Evolutionary conservation across 2,113 vertebrate species (phyloP).

Genomic region (Alexandromys fortis): DNA sequence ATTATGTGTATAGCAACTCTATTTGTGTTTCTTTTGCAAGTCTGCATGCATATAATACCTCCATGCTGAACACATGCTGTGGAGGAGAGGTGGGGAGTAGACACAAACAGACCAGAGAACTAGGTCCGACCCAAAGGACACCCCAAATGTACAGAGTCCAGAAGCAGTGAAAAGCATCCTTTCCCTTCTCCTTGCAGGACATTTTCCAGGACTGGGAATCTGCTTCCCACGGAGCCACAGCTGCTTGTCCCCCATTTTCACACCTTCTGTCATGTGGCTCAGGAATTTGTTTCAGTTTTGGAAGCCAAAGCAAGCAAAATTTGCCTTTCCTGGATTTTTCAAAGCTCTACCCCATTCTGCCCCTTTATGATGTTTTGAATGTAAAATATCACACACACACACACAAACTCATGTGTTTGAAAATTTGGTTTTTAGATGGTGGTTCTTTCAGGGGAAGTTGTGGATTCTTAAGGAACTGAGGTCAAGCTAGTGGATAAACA

Average conservation of each 20-base stretch:
- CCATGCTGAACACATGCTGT: rapidly evolving
- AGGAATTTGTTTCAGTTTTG: background rate
- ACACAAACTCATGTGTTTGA: background rate
- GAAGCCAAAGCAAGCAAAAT: background rate
- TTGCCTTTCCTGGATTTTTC: background rate
- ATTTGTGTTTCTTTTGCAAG: background rate
- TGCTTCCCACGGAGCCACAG: background rate
- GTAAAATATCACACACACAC: background rate
- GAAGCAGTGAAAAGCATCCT: background rate
- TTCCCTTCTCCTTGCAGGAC: background rate
- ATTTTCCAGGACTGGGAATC: background rate
- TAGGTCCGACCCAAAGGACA: background rate
- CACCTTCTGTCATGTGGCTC: rapidly evolving
- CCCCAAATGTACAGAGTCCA: background rate
- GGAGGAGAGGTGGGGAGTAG: background rate
- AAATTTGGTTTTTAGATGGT: background rate
- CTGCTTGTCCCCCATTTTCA: background rate
- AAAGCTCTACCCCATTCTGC: background rate
- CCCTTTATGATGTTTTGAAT: background rate
- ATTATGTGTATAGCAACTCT: background rate
- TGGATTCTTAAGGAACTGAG: background rate
- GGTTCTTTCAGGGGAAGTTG: too few relatives aligned
- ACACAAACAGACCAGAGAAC: background rate
- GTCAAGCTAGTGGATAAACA: background rate
- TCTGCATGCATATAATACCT: too few relatives aligned